These are phyloP conservation scores for Crotalus helleri DNA, from an alignment of 2,113 vertebrate species.

Conservation along the genomic window DNA sequence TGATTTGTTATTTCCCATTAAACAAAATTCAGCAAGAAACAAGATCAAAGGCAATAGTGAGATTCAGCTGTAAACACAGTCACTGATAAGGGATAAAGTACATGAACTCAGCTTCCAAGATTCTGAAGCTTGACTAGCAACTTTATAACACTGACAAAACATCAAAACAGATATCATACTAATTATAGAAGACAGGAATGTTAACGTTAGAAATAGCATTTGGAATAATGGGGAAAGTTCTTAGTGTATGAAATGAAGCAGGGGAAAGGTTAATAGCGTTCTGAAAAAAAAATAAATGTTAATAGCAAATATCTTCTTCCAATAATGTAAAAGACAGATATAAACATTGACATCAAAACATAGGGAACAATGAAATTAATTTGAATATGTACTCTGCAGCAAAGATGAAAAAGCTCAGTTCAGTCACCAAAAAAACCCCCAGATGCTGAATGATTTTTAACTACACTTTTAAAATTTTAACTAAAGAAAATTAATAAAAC, in stretches of 20 bases:
- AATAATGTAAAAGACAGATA: neutral
- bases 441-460: neutral
- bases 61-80: neutral
- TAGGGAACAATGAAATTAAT: neutral
- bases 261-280: neutral
- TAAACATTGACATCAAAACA: neutral
- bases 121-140: neutral
- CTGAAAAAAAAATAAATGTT: neutral
- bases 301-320: neutral
- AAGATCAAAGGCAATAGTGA: neutral
- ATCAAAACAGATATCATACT: neutral
- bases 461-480: neutral
- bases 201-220: neutral
- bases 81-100: neutral
- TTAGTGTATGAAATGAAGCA: neutral
- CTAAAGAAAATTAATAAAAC: neutral
- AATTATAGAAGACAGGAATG: neutral
- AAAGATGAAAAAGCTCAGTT: neutral
- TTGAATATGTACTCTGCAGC: neutral
- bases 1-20: neutral
- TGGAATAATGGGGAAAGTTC: neutral
- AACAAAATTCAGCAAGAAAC: neutral
- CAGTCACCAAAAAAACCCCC: neutral
- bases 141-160: neutral
- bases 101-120: neutral